Evolutionary conservation across 2,797 vertebrate species (phyloP).

Genomic region (Alca torda): DNA sequence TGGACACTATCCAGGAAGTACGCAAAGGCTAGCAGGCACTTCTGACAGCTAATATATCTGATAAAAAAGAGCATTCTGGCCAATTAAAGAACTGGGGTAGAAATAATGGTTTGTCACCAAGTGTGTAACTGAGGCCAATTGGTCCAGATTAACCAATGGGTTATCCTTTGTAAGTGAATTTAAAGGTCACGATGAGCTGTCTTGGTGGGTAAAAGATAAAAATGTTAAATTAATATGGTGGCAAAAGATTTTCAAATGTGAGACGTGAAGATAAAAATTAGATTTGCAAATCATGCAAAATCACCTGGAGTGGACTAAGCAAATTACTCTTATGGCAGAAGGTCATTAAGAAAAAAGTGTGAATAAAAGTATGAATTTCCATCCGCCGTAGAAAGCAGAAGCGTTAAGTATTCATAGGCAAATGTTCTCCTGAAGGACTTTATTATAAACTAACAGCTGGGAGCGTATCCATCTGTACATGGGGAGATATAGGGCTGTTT

Average conservation of each 20-base stretch:
- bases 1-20: slow-evolving; percentile 79
- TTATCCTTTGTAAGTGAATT: slow-evolving; percentile 79
- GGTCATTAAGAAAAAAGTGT: slow-evolving; percentile 64
- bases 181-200: slow-evolving; percentile 76
- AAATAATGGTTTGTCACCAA: slow-evolving; percentile 82
- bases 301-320: slow-evolving; percentile 71
- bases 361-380: slow-evolving; percentile 58
- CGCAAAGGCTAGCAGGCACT: slow-evolving; percentile 77
- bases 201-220: slow-evolving; percentile 73
- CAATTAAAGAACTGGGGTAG: slow-evolving; percentile 80
- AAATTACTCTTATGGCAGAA: slow-evolving; percentile 69
- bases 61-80: slow-evolving; percentile 78
- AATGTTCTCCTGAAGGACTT: slow-evolving; percentile 48
- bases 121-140: slow-evolving; percentile 79
- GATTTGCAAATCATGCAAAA: slow-evolving; percentile 73
- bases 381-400: neutral
- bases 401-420: slow-evolving; percentile 19
- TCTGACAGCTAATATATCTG: slow-evolving; percentile 80
- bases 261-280: slow-evolving; percentile 72
- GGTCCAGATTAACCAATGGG: slow-evolving; percentile 80
- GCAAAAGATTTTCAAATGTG: slow-evolving; percentile 69
- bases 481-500: neutral
- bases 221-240: slow-evolving; percentile 74
- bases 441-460: slow-evolving; percentile 12
- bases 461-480: neutral